Base-by-base conservation (phyloP, 2,797 vertebrate species). In the Cuniculus paca region DNA sequence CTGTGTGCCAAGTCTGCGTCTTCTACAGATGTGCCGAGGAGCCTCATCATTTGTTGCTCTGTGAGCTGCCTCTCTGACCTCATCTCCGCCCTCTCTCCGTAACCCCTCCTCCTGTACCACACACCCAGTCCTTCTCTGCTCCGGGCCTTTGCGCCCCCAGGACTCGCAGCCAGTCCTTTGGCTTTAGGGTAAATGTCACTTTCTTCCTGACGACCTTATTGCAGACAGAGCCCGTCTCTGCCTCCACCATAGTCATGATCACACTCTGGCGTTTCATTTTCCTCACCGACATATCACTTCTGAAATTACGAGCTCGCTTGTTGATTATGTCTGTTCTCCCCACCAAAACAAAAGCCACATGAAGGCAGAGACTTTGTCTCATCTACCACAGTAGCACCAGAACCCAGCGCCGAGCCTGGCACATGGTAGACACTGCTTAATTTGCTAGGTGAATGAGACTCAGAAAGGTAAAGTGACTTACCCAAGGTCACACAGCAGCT, bases 71-170 rank as follows among this genome's bases (percentile, higher is more conserved):
- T 91, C 85, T 34, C 89, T 45, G 60, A 52, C 81, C 98, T 98
- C 94, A 45, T 92, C 98, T 97, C 98, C 54, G 96, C 77, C 97
- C 95, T 97, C 95, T 97, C 98, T 98, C 97, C 95, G 97, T 96
- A 96, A 20, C 98, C 98, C 98, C 98, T 97, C 87, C 95, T 65
- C 97, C 96, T 97, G 93, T 52, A 84, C 17, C 94, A 90, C 95
- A 95, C 96, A 97, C 94, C 98, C 90, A 91, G 88, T 95, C 94
- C 85, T 85, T 58, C 80, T 95, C 81, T 78, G 36, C 90, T 56
- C 14, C 5, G 31, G 72, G 50, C 85, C 83, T 63, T 8, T 52
- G 56, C 83, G 48, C 65, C 52, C 60, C 45, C 8, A 20, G n/a
- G 42, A 52, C 84, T 68, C 61, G 1, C 36, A 39, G 48, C 28